phyloP scores from a whole-genome alignment of 2,113 vertebrate genomes.

The Eretmochelys imbricata region DNA sequence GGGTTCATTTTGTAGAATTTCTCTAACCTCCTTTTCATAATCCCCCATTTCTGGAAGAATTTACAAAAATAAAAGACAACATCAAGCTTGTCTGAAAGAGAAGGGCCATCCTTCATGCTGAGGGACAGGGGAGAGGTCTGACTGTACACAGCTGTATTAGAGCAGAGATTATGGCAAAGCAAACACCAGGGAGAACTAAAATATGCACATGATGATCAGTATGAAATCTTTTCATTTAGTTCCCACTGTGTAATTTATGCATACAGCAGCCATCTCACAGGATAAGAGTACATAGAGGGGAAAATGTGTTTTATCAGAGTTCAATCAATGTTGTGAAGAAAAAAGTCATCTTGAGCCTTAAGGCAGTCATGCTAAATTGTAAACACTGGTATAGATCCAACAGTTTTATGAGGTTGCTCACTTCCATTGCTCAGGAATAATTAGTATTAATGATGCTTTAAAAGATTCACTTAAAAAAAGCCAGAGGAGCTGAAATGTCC shows the following conservation, averaged over 20 bases:
- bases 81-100: neutral
- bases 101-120: neutral
- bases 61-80: neutral
- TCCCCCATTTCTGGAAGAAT: neutral
- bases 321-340: conserved; percentile 31
- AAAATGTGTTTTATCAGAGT: conserved; percentile 48
- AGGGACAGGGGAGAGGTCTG: neutral
- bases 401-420: neutral
- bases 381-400: neutral
- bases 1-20: neutral
- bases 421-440: neutral
- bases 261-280: conserved; percentile 60
- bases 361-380: conserved; percentile 48
- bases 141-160: neutral
- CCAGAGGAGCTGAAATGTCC: neutral
- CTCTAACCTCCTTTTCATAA: neutral
- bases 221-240: conserved; percentile 65
- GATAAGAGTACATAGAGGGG: conserved; percentile 39
- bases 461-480: neutral
- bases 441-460: neutral
- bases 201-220: neutral
- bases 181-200: conserved; percentile 41
- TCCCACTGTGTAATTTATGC: conserved; percentile 70
- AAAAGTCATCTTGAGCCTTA: conserved; percentile 20
- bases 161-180: neutral